These are phyloP conservation scores for Ceratotherium simum DNA, from an alignment of 2,113 vertebrate species.

Conservation along the genomic window DNA sequence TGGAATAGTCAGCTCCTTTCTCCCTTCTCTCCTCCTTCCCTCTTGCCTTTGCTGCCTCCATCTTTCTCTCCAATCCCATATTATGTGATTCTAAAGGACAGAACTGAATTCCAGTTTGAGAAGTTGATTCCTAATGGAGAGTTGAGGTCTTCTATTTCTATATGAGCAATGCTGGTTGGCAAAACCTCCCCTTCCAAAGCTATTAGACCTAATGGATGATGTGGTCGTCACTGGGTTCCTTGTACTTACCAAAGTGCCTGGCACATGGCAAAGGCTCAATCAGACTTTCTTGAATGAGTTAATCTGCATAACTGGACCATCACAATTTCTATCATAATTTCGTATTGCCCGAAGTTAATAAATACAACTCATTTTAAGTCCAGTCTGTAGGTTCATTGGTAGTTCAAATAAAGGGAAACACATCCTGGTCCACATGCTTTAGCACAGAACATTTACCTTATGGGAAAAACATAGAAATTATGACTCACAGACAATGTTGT, in stretches of 20 bases:
- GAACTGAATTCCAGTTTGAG: slow-evolving; percentile 13
- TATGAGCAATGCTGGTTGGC: not conserved
- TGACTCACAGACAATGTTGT: not conserved
- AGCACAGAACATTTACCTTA: not conserved
- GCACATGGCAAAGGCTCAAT: not conserved
- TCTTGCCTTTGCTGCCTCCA: not conserved
- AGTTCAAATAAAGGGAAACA: not conserved
- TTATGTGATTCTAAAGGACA: not conserved
- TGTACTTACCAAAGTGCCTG: not conserved
- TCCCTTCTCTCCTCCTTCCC: not conserved
- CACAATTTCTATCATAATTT: not conserved
- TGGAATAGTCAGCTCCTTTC: not conserved
- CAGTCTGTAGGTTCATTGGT: not conserved
- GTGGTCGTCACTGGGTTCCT: not conserved
- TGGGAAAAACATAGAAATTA: not conserved
- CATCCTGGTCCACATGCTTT: not conserved
- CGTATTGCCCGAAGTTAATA: not conserved
- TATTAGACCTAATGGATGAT: not conserved
- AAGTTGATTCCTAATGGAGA: slow-evolving; percentile 37
- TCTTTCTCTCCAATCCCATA: not conserved
- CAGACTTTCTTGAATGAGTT: not conserved
- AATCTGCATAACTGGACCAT: not conserved
- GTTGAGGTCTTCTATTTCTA: not conserved
- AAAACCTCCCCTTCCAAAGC: not conserved
- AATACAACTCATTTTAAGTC: not conserved